phyloP scores from a whole-genome alignment of 2,888 invertebrate species.

The Drosophila diplacantha region DNA sequence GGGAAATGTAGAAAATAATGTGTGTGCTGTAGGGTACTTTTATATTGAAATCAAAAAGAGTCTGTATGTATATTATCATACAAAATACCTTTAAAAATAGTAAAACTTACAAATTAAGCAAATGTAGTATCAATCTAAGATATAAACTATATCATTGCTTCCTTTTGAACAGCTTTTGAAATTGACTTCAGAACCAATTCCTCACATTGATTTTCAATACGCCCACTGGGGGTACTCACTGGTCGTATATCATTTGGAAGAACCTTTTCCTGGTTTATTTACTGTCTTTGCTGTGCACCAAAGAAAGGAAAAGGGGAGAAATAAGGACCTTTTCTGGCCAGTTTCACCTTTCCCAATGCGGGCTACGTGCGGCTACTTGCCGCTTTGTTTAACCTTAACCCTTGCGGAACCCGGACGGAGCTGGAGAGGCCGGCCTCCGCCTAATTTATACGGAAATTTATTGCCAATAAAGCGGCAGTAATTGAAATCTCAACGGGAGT shows the following conservation, averaged over 20 bases:
- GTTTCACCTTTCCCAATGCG: constrained; percentile 26
- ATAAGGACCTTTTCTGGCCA: constrained; percentile 17
- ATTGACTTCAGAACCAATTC: not conserved
- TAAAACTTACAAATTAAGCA: not conserved
- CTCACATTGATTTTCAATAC: not conserved
- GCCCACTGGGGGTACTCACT: not conserved
- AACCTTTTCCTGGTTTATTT: constrained; percentile 15
- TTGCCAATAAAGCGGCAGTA: constrained; percentile 73
- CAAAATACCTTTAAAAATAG: not conserved
- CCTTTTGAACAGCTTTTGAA: not conserved
- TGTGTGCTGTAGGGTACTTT: not conserved
- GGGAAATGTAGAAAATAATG: not conserved
- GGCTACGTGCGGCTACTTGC: constrained; percentile 32
- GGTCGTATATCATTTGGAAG: not conserved
- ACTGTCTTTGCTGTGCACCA: constrained; percentile 17
- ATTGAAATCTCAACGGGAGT: constrained; percentile 73
- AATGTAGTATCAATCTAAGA: not conserved
- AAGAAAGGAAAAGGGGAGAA: not conserved
- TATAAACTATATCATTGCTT: too few relatives aligned
- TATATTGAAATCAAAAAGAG: not conserved
- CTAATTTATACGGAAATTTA: constrained; percentile 74
- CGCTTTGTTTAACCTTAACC: constrained; percentile 40
- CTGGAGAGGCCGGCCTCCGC: constrained; percentile 35
- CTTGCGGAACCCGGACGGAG: constrained; percentile 19
- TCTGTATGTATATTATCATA: not conserved